Conservation (phyloP, 92 coral and sea anemone genomes). For the Metridium senile region DNA sequence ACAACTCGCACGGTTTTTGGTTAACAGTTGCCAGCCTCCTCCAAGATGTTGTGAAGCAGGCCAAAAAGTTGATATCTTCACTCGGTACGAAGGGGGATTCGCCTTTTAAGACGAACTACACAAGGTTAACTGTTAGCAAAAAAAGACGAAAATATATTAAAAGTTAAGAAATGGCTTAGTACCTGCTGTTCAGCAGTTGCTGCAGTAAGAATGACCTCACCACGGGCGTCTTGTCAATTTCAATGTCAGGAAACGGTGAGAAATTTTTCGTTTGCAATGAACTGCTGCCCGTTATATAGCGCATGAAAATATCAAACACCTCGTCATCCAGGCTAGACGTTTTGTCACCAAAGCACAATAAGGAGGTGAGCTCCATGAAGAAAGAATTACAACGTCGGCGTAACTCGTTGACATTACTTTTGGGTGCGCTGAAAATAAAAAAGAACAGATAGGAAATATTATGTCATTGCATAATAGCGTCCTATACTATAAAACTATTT, state of each 20-base stretch:
- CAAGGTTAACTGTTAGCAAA: too few species aligned
- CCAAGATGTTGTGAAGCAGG: too few species aligned
- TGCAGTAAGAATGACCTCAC: slow-evolving; percentile 84
- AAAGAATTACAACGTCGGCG: slow-evolving; percentile 84
- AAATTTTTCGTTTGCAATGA: slow-evolving; percentile 61
- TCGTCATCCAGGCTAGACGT: slow-evolving; percentile 49
- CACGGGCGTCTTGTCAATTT: slow-evolving; percentile 81
- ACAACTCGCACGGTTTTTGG: too few species aligned
- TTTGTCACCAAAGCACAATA: slow-evolving; percentile 74
- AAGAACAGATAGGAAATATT: too few species aligned
- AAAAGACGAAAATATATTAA: neutral
- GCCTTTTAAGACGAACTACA: too few species aligned
- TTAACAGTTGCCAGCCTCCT: too few species aligned
- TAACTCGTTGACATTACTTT: slow-evolving; percentile 56
- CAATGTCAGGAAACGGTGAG: slow-evolving; percentile 83
- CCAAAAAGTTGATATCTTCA: too few species aligned
- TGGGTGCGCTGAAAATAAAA: slow-evolving; percentile 34
- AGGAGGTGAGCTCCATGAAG: slow-evolving; percentile 86
- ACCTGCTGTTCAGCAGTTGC: slow-evolving; percentile 74
- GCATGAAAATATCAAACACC: slow-evolving; percentile 73
- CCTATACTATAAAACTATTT: too few species aligned
- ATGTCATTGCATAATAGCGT: too few species aligned
- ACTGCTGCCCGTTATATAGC: slow-evolving; percentile 61
- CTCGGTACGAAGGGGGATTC: too few species aligned
- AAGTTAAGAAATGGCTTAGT: neutral